A percentile compares a stretch with the other conserved stretches of the same genome.
phyloP scores from a whole-genome alignment of 2,888 invertebrate genomes.

The Dynastes hyllus region DNA sequence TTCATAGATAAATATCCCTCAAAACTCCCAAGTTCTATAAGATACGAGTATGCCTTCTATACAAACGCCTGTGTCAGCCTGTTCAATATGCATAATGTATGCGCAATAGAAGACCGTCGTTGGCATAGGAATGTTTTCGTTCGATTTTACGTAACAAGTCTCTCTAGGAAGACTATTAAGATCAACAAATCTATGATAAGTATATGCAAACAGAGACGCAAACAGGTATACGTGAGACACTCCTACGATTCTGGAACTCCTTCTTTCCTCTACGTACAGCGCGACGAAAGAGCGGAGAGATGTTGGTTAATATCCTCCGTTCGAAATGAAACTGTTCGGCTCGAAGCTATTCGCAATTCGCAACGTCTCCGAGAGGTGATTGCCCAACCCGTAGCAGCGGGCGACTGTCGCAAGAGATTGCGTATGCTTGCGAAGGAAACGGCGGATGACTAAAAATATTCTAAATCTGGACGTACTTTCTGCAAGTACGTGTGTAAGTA shows the following conservation, averaged over 20 bases:
- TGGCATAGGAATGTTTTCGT: constrained; percentile 8
- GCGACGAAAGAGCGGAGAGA: constrained; percentile 28
- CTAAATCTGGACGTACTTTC: constrained; percentile 15
- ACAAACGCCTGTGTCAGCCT: background rate
- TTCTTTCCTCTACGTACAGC: constrained; percentile 1
- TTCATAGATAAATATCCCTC: background rate
- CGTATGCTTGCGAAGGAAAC: constrained; percentile 26
- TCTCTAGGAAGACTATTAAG: constrained; percentile 26
- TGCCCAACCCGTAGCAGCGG: constrained; percentile 38
- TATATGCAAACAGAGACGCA: constrained; percentile 27
- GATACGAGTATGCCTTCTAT: background rate
- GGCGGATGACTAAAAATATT: constrained; percentile 35
- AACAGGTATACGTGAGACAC: constrained; percentile 29
- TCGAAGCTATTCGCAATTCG: constrained; percentile 42
- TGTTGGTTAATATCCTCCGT: constrained; percentile 45
- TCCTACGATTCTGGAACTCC: constrained; percentile 14
- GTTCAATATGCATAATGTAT: constrained; percentile 20
- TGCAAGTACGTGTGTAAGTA: background rate
- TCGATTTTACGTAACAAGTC: constrained; percentile 10
- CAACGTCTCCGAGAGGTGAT: constrained; percentile 36
- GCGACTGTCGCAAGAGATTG: constrained; percentile 45
- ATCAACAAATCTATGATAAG: constrained; percentile 18
- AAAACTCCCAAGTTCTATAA: background rate
- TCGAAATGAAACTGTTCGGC: constrained; percentile 37
- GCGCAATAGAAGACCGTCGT: constrained; percentile 10